Conservation (phyloP, 2,113 vertebrate genomes). For the Leiothrix lutea region DNA sequence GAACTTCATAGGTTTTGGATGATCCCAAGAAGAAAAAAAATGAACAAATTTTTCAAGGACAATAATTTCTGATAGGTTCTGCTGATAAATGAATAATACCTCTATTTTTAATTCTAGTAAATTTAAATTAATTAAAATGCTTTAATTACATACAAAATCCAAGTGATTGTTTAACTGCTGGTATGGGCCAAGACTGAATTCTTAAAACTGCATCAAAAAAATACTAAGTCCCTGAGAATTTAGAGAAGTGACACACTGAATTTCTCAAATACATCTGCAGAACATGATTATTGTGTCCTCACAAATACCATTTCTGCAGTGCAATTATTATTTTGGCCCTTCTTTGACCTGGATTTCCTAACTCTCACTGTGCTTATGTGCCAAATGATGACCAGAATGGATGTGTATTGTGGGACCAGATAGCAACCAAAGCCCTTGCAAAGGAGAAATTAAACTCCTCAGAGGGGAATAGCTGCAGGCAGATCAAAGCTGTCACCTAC, state of each 20-base stretch:
- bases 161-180: neutral
- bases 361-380: neutral
- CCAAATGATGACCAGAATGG: neutral
- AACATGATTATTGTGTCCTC: fast-evolving
- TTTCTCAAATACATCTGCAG: neutral
- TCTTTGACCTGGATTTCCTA: neutral
- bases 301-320: neutral
- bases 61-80: neutral
- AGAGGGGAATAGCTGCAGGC: neutral
- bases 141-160: neutral
- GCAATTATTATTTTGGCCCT: neutral
- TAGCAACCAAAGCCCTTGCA: neutral
- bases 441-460: neutral
- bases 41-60: neutral
- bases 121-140: neutral
- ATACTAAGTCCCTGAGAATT: neutral
- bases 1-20: neutral
- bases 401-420: neutral
- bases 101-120: neutral
- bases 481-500: neutral
- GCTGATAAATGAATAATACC: neutral
- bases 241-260: neutral
- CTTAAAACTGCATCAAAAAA: neutral
- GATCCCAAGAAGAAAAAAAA: neutral
- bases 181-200: neutral